Evolutionary conservation across 2,113 vertebrate genomes (phyloP).

Genomic region (Scomber scombrus): DNA sequence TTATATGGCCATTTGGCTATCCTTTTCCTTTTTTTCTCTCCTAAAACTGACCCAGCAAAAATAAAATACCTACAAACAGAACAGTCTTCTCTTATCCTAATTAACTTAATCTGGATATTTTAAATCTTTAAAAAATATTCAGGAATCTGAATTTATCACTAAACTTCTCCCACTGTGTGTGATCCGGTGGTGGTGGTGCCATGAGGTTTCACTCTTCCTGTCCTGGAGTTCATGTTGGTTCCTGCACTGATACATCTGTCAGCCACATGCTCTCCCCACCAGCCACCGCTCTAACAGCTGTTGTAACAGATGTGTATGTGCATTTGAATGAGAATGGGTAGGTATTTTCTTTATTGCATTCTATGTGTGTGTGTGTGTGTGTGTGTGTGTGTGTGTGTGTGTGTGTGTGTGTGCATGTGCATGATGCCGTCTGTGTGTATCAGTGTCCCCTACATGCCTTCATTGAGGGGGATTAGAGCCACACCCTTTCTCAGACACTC

Average conservation of each 20-base stretch:
- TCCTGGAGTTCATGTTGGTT: conserved; percentile 45
- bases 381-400: conserved; percentile 17
- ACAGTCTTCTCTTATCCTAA: background rate
- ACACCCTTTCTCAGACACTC: conserved; percentile 30
- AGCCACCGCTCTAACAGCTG: conserved; percentile 35
- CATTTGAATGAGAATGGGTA: conserved; percentile 13
- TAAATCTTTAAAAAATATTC: conserved; percentile 5
- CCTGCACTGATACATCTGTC: conserved; percentile 68
- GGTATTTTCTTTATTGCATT: conserved; percentile 24
- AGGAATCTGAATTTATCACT: conserved; percentile 4
- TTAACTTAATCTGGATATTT: background rate
- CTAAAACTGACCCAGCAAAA: background rate
- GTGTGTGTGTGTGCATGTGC: conserved; percentile 21
- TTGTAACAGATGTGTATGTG: conserved; percentile 34
- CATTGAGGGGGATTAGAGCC: conserved; percentile 42
- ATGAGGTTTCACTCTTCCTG: conserved; percentile 33
- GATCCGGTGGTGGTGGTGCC: background rate
- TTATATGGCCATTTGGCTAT: background rate
- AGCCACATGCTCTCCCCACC: conserved; percentile 69
- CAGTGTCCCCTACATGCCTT: conserved; percentile 36
- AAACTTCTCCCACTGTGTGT: conserved; percentile 35
- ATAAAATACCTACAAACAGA: background rate
- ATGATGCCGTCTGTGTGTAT: conserved; percentile 22
- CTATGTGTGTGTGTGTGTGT: background rate
- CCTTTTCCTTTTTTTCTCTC: background rate